Base-by-base conservation (phyloP, 2,888 invertebrate genomes). In the Lycocerus yunnanus region DNA sequence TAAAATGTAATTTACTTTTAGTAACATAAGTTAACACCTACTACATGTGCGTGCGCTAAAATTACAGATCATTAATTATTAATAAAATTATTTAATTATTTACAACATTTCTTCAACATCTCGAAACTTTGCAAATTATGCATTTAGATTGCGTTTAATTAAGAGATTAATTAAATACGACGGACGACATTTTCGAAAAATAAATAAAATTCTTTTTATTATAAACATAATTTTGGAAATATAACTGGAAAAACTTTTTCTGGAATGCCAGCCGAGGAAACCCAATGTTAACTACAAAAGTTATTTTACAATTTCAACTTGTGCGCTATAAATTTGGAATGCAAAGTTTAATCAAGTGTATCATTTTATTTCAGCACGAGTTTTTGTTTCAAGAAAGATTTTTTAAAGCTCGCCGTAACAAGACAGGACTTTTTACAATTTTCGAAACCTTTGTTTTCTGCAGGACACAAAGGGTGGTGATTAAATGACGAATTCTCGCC, bases 1-100 rank as follows among this genome's bases (percentile, higher is more conserved):
- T 63, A 63, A 63, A 63, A 63, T 63, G 61, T 63, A 18, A 63
- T 63, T 63, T 63, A 63, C 20, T 63, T 63, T 63, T 63, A 16
- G 18, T 20, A 13, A 63, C 16, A 63, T 63, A 63, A 43, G 43
- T 43, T 43, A 43, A 43, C 43, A 43, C 43, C 43, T 43, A 43
- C 43, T 43, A 43, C 43, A 43, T 43, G 43, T 43, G 43, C 43
- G 43, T 43, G 43, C n/a, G 43, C 8, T 43, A 43, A 43, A 43
- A 43, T 43, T 43, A n/a, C 43, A 43, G n/a, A 43, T 43, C 43
- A 43, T 43, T 43, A 43, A 43, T 43, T 43, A 43, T 43, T 43
- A 43, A 43, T 43, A 43, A n/a, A 43, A 43, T 43, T 43, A 43
- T 43, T 43, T 43, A 43, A n/a, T 43, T 43, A 43, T 43, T 43